Conservation (phyloP, 1,140 invertebrate species). For the Popillia japonica region DNA sequence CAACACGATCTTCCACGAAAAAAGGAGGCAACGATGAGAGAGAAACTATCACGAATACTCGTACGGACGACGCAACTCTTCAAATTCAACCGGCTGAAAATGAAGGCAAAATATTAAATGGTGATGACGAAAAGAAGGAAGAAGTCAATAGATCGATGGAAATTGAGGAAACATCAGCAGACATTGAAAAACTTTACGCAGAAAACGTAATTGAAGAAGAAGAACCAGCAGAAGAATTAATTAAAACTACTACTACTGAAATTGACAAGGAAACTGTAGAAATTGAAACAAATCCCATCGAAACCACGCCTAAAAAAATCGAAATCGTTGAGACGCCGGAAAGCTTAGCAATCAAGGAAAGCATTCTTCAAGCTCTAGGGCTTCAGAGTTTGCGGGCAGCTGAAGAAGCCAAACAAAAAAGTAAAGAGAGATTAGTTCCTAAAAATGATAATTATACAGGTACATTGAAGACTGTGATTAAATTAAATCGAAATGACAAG, state of each 20-base stretch:
- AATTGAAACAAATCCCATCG: constrained; percentile 52
- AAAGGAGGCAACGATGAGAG: background rate
- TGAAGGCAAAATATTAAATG: background rate
- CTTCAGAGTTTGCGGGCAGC: constrained; percentile 70
- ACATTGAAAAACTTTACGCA: background rate
- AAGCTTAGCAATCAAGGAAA: constrained; percentile 68
- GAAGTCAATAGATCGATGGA: constrained; percentile 39
- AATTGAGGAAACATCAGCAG: background rate
- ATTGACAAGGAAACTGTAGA: constrained; percentile 21
- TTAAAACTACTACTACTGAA: constrained; percentile 34
- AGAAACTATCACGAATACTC: background rate
- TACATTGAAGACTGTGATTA: constrained; percentile 81
- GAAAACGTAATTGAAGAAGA: background rate
- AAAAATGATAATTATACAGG: constrained; percentile 70
- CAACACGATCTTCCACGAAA: constrained; percentile 27
- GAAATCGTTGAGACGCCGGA: constrained; percentile 65
- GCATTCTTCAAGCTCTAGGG: constrained; percentile 70
- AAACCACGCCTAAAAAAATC: constrained; percentile 57
- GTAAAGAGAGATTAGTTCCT: constrained; percentile 65
- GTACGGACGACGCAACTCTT: constrained; percentile 27
- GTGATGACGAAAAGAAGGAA: background rate
- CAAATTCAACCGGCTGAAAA: constrained; percentile 3
- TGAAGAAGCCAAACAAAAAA: constrained; percentile 64
- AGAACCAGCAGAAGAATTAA: constrained; percentile 34
- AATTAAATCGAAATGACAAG: constrained; percentile 69